Conservation (phyloP, 2,797 vertebrate species). For the Nannoperca australis region DNA sequence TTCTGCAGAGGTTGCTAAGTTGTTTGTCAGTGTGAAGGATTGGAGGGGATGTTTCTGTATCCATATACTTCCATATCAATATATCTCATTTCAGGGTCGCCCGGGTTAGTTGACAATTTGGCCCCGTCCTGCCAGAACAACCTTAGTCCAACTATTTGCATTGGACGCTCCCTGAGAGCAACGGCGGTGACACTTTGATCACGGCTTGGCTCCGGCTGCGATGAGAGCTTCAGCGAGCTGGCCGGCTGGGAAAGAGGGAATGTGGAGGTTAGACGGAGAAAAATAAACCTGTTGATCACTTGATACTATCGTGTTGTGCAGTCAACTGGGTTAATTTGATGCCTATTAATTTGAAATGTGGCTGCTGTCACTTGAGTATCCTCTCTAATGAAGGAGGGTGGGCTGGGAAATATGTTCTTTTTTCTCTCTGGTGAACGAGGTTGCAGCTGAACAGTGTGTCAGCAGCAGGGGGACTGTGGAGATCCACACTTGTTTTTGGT, state of each 20-base stretch:
- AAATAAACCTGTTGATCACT: constrained; percentile 62
- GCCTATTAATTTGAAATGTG: constrained; percentile 51
- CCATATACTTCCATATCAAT: constrained; percentile 5
- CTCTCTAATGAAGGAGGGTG: constrained; percentile 29
- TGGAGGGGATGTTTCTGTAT: constrained; percentile 15
- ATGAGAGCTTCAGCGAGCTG: constrained; percentile 30
- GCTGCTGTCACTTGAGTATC: constrained; percentile 26
- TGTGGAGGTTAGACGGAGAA: constrained; percentile 29
- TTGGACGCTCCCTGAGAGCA: constrained; percentile 27
- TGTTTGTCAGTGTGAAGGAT: constrained; percentile 57
- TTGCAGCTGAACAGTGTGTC: background rate
- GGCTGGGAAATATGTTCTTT: constrained; percentile 9
- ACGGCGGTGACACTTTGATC: constrained; percentile 62
- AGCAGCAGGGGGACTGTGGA: background rate
- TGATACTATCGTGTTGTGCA: constrained; percentile 44
- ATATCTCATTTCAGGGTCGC: constrained; percentile 8
- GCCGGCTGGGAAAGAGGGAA: constrained; percentile 34
- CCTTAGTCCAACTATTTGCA: constrained; percentile 23
- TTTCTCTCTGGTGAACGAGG: background rate
- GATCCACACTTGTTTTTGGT: background rate
- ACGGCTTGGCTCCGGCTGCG: constrained; percentile 39
- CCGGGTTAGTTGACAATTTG: constrained; percentile 42
- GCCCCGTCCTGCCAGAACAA: constrained; percentile 11
- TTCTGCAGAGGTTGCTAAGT: constrained; percentile 58
- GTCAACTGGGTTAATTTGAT: constrained; percentile 44